Conservation (phyloP, 2,888 invertebrate genomes). For the Dicyrtomina minuta region DNA sequence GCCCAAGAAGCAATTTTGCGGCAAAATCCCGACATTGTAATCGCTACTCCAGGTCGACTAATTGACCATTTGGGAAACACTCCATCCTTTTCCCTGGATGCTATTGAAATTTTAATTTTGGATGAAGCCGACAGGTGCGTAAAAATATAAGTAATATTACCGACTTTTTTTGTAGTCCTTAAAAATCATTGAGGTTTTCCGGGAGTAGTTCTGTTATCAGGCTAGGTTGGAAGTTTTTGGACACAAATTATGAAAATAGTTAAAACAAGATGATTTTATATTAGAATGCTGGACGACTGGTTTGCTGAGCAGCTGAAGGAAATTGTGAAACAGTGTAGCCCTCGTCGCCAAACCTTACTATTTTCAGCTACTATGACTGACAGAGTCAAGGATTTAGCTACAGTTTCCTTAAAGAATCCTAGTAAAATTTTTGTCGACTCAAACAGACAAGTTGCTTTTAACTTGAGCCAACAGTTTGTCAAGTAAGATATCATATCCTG, state of each 20-base stretch:
- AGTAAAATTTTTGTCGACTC: conserved; percentile 94
- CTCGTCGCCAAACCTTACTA: conserved; percentile 90
- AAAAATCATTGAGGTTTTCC: no score
- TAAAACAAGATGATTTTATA: not conserved
- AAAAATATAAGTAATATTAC: not conserved
- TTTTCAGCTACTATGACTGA: conserved; percentile 99
- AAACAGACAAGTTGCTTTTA: conserved; percentile 92
- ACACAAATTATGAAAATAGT: not conserved
- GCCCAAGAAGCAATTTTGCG: conserved; percentile 76
- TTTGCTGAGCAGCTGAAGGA: conserved; percentile 99
- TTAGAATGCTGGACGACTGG: conserved; percentile 92
- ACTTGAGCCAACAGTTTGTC: conserved; percentile 94
- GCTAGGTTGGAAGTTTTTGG: no score
- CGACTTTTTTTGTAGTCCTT: not conserved
- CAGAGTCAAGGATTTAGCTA: conserved; percentile 88
- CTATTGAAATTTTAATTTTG: conserved; percentile 82
- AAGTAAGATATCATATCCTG: conserved; percentile 60
- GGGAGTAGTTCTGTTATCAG: no score
- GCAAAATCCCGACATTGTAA: conserved; percentile 91
- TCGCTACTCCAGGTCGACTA: conserved; percentile 96
- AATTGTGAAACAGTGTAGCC: conserved; percentile 87
- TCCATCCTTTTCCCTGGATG: conserved; percentile 83
- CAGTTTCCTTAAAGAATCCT: conserved; percentile 88
- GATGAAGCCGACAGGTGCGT: conserved; percentile 72
- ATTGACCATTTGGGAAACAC: conserved; percentile 97